Base-by-base conservation (phyloP, 2,888 invertebrate genomes). In the Agrotis exclamationis region DNA sequence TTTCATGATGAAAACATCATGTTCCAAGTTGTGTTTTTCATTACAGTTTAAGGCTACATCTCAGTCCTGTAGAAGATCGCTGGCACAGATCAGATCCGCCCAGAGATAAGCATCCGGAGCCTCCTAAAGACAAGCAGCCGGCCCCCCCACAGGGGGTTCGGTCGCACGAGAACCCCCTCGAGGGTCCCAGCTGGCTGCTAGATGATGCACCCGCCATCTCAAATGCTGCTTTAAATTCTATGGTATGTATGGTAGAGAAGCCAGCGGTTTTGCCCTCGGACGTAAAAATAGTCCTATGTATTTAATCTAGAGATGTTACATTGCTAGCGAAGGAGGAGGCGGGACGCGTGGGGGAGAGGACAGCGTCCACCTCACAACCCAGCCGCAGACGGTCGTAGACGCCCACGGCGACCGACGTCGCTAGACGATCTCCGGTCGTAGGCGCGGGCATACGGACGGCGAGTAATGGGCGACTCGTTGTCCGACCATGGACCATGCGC, bases 131-230 rank as follows among this genome's bases (percentile, higher is more conserved):
- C 22, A 50, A n/a, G 20, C 72, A 59, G 18, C 44, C 51, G 2
- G 14, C 47, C 14, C 39, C 48, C 1, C 20, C 47, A 13, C 28
- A 14, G 22, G 18, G 50, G 4, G 53, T 28, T 6, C 33, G 54
- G 16, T 50, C 44, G 3, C 22, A 54, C 2, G 95, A 95, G 0
- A 94, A 95, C 71, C 96, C 96, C 0, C 59, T 96, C 63, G 96
- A 95, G 85, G 96, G 96, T 0, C 95, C 96, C 0, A 96, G 96
- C 79, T 96, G 95, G 96, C 78, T 94, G 74, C 81, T 95, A 51
- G 95, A 79, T 13, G n/a, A 93, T 63, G 80, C 76, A 48, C 88
- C 89, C 1, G 9, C 53, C 18, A 44, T 24, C 11, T 58, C 72
- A 6, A 16, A 18, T 33, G 24, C 62, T n/a, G 53, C 54, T 14